Conservation (phyloP, 1,140 invertebrate species). For the Telenomus remus region DNA sequence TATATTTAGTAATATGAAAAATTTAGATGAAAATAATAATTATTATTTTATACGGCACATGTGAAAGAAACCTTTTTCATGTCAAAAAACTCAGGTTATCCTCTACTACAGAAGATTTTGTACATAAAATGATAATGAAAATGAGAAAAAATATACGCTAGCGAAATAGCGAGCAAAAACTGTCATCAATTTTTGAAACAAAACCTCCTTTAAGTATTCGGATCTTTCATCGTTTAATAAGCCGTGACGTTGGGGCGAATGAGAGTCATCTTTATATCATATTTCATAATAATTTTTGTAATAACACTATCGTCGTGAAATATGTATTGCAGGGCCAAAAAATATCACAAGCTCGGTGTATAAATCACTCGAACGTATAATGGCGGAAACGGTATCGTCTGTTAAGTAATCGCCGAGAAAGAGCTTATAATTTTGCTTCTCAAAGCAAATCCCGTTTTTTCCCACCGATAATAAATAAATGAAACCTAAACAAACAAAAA, state of each 20-base stretch:
- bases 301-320: constrained; percentile 9
- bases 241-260: constrained; percentile 10
- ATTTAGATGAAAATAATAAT: too few species aligned
- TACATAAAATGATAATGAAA: too few species aligned
- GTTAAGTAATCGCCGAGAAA: constrained; percentile 27
- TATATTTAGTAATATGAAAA: too few species aligned
- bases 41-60: too few species aligned
- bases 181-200: neutral
- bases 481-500: neutral
- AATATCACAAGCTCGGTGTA: constrained; percentile 13
- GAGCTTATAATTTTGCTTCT: constrained; percentile 20
- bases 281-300: constrained; percentile 19
- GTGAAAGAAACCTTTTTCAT: too few species aligned
- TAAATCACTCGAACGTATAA: constrained; percentile 20
- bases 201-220: neutral
- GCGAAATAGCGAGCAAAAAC: too few species aligned
- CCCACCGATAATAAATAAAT: constrained; percentile 1
- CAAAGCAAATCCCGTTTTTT: constrained; percentile 7
- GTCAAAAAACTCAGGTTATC: too few species aligned
- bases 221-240: constrained; percentile 13
- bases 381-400: constrained; percentile 18
- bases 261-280: constrained; percentile 14
- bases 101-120: too few species aligned
- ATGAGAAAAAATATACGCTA: too few species aligned
- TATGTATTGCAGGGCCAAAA: constrained; percentile 13